Conservation (phyloP, 2,888 invertebrate genomes). For the Tridacna crocea region DNA sequence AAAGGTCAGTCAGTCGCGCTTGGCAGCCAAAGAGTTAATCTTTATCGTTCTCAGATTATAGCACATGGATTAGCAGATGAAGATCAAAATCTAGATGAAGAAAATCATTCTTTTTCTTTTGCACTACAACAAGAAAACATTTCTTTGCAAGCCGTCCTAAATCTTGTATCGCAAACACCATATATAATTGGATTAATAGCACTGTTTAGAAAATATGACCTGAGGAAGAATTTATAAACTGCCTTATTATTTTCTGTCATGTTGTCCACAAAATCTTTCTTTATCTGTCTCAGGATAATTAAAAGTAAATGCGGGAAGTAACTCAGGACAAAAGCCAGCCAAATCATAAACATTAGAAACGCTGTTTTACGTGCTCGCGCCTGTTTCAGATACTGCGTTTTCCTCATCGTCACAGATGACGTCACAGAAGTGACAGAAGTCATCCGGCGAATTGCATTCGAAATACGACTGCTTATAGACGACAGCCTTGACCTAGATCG, state of each 20-base stretch:
- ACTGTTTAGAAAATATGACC: conserved; percentile 69
- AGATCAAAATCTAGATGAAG: too few species aligned
- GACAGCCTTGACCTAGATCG: conserved; percentile 16
- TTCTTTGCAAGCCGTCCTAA: conserved; percentile 49
- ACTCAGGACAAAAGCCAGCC: conserved; percentile 62
- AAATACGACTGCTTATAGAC: conserved; percentile 38
- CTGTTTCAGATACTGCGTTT: conserved; percentile 46
- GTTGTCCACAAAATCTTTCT: conserved; percentile 49
- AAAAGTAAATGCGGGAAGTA: conserved; percentile 64
- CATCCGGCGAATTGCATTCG: conserved; percentile 33
- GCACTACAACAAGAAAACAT: conserved; percentile 22
- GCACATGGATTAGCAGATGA: too few species aligned
- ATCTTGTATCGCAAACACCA: conserved; percentile 64
- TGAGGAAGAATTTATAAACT: conserved; percentile 63
- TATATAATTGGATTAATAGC: conserved; percentile 73
- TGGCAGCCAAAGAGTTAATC: too few species aligned
- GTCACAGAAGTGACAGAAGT: conserved; percentile 27
- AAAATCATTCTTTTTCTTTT: neutral
- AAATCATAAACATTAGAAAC: conserved; percentile 66
- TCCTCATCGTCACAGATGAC: conserved; percentile 10
- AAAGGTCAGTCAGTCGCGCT: too few species aligned
- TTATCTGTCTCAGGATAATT: conserved; percentile 45
- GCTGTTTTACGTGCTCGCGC: conserved; percentile 64
- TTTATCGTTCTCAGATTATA: too few species aligned
- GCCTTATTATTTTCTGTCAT: conserved; percentile 46